Evolutionary conservation across 2,797 vertebrate species (phyloP).

Genomic region (Notoglanidium macrostoma): DNA sequence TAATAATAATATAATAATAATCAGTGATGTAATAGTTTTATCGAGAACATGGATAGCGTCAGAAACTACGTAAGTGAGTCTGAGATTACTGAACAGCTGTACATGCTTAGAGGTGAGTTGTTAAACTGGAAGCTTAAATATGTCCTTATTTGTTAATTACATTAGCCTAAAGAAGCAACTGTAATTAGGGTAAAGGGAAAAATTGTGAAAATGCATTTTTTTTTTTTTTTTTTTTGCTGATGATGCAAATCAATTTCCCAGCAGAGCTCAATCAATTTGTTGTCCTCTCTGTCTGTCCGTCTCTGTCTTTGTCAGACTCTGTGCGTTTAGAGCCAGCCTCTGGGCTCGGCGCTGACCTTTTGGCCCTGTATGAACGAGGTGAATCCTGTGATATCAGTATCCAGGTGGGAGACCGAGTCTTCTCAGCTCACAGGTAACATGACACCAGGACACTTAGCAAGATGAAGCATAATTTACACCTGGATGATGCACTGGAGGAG

Average conservation of each 20-base stretch:
- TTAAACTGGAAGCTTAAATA: background rate
- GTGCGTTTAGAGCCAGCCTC: constrained; percentile 79
- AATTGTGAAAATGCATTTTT: background rate
- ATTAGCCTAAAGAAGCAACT: background rate
- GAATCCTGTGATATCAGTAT: constrained; percentile 86
- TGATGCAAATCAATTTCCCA: background rate
- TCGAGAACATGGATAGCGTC: too few relatives aligned
- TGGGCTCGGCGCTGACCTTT: constrained; percentile 83
- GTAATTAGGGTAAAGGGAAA: background rate
- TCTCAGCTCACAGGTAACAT: constrained; percentile 89
- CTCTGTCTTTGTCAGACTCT: constrained; percentile 48
- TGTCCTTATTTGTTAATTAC: background rate
- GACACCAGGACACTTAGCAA: background rate
- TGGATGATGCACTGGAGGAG: background rate
- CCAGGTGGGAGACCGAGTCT: constrained; percentile 81
- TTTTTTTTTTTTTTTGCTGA: background rate
- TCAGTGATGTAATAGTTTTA: background rate
- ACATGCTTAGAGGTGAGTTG: background rate
- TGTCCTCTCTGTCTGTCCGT: background rate
- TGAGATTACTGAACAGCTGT: background rate
- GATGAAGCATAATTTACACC: background rate
- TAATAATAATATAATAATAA: background rate
- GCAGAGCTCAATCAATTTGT: background rate
- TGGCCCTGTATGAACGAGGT: constrained; percentile 81
- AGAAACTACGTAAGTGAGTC: background rate